These are phyloP conservation scores for Danionella cerebrum DNA, from an alignment of 2,113 vertebrate genomes.

Conservation along the genomic window DNA sequence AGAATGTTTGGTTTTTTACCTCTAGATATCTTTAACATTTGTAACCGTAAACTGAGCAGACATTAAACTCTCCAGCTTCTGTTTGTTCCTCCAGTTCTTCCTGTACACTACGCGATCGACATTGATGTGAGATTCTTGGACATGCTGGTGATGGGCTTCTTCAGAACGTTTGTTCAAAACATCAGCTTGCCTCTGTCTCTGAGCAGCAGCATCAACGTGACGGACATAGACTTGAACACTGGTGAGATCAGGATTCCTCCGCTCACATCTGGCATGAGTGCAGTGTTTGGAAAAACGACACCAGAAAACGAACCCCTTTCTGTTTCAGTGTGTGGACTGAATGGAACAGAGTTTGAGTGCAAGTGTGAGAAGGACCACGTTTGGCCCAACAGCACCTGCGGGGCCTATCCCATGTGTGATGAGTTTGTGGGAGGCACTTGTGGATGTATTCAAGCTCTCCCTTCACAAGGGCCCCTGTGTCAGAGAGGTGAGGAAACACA, in stretches of 20 bases:
- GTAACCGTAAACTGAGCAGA: no score
- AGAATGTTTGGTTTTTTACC: no score
- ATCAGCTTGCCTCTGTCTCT: neutral
- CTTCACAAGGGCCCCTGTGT: conserved; percentile 10
- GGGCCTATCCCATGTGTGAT: conserved; percentile 38
- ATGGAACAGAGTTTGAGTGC: conserved; percentile 27
- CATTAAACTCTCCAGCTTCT: neutral
- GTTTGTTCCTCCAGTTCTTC: neutral
- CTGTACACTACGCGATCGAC: neutral
- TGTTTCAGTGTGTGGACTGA: neutral
- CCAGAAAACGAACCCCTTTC: neutral
- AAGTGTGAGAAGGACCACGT: conserved; percentile 36
- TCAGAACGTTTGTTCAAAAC: neutral
- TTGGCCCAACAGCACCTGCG: conserved; percentile 42
- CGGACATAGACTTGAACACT: neutral
- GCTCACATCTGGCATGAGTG: no score
- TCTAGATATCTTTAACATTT: no score
- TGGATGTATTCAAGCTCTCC: conserved; percentile 17
- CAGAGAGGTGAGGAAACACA: neutral
- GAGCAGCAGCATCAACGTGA: neutral
- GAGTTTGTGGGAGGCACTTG: conserved; percentile 2
- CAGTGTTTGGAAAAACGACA: neutral
- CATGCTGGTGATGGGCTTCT: neutral
- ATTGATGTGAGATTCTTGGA: conserved; percentile 5
- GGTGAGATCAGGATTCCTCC: neutral